A percentile compares a stretch with the other conserved stretches of the same genome.
Conservation (phyloP, 2,797 vertebrate species). For the Lindbergichthys nudifrons region DNA sequence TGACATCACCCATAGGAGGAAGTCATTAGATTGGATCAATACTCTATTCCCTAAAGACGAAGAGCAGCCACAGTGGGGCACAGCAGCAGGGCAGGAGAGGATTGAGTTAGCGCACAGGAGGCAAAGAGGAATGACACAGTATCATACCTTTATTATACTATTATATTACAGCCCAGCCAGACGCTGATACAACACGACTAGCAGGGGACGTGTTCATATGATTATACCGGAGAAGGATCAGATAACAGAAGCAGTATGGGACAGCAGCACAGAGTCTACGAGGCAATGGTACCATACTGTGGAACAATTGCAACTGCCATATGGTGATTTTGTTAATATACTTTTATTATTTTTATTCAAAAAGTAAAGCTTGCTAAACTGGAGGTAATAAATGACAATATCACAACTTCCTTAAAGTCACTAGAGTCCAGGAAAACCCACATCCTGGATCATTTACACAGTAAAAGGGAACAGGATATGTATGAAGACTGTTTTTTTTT, state of each 20-base stretch:
- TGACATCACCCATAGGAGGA: constrained; percentile 65
- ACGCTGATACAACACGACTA: constrained; percentile 35
- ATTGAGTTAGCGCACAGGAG: constrained; percentile 30
- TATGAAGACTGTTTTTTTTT: constrained; percentile 14
- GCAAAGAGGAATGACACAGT: constrained; percentile 26
- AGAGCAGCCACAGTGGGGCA: constrained; percentile 30
- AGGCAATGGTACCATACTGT: not conserved
- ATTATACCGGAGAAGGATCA: constrained; percentile 41
- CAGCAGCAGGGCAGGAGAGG: constrained; percentile 26
- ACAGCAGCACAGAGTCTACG: constrained; percentile 16
- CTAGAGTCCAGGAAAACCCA: constrained; percentile 30
- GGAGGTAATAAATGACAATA: constrained; percentile 14
- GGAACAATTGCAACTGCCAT: constrained; percentile 18
- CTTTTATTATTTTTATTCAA: constrained; percentile 41
- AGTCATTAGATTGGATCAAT: constrained; percentile 73
- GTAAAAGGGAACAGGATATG: constrained; percentile 24
- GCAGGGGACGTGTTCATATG: constrained; percentile 27
- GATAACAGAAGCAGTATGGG: constrained; percentile 30
- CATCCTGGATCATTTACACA: constrained; percentile 20
- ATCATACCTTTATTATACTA: constrained; percentile 56
- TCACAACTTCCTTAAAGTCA: not conserved
- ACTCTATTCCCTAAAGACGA: constrained; percentile 32
- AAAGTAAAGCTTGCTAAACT: constrained; percentile 16
- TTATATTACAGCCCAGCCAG: constrained; percentile 55
- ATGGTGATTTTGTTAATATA: constrained; percentile 20